Percentiles rank a stretch among this genome's conserved stretches.
phyloP scores from a whole-genome alignment of 1,140 invertebrate species.

The Drosophila sechellia region DNA sequence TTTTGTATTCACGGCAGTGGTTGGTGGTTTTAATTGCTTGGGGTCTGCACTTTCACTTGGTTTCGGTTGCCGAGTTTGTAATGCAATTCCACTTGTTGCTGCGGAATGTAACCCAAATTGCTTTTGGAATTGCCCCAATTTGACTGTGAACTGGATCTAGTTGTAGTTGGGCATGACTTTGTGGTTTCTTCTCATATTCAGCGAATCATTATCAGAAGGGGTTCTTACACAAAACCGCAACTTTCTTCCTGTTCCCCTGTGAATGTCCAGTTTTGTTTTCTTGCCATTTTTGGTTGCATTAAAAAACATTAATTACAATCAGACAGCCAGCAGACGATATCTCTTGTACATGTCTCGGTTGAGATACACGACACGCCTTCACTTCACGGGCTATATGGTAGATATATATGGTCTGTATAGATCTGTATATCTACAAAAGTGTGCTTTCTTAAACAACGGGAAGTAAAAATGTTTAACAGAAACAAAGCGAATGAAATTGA shows the following conservation, averaged over 20 bases:
- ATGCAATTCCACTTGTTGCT: slow-evolving; percentile 42
- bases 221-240: not conserved
- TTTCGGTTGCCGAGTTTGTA: slow-evolving; percentile 7
- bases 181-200: not conserved
- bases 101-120: slow-evolving; percentile 5
- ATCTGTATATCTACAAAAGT: slow-evolving; percentile 20
- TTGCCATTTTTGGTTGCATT: slow-evolving; percentile 35
- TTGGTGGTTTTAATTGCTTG: slow-evolving; percentile 40
- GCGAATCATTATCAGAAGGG: not conserved
- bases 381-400: not conserved
- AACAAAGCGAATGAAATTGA: slow-evolving; percentile 10
- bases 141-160: slow-evolving; percentile 16
- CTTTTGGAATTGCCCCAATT: slow-evolving; percentile 20
- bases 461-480: slow-evolving; percentile 23
- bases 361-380: slow-evolving; percentile 28
- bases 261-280: not conserved
- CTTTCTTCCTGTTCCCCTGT: slow-evolving; percentile 14
- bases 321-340: slow-evolving; percentile 36
- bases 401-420: slow-evolving; percentile 15
- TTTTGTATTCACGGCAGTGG: slow-evolving; percentile 14
- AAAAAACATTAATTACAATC: slow-evolving; percentile 48
- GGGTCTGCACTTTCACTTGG: slow-evolving; percentile 38
- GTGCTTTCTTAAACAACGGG: slow-evolving; percentile 26
- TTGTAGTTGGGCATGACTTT: slow-evolving; percentile 2
- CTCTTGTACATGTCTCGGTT: slow-evolving; percentile 6